Percentiles rank a stretch among this genome's conserved stretches.
phyloP scores from a whole-genome alignment of 2,888 invertebrate genomes.

The Idaea biselata region DNA sequence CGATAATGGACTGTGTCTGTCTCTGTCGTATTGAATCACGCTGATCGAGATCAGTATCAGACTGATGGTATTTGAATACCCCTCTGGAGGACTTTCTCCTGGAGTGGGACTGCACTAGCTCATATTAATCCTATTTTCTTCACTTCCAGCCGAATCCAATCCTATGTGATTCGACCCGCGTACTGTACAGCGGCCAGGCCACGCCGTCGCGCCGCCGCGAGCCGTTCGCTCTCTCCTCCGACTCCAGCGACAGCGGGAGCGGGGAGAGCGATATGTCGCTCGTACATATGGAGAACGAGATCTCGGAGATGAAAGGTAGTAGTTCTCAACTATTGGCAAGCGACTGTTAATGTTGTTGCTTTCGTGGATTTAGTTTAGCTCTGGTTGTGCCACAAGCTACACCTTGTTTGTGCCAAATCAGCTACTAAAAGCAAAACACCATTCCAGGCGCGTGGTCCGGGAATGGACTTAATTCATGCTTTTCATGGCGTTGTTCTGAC shows the following conservation, averaged over 20 bases:
- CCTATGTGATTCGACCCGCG: conserved; percentile 51
- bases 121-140: background rate
- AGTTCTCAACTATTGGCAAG: background rate
- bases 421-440: no score
- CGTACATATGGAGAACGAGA: conserved; percentile 86
- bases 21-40: no score
- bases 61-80: no score
- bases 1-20: no score
- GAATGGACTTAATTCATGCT: no score
- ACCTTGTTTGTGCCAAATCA: no score
- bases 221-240: conserved; percentile 94
- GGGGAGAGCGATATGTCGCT: conserved; percentile 88
- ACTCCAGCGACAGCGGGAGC: conserved; percentile 95
- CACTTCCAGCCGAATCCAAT: conserved; percentile 56
- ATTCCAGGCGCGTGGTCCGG: no score
- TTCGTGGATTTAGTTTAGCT: no score
- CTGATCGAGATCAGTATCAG: no score
- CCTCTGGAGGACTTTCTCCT: no score
- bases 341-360: background rate
- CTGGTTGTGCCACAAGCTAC: no score
- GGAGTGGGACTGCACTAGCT: conserved; percentile 2
- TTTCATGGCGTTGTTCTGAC: no score
- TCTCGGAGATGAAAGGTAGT: conserved; percentile 58
- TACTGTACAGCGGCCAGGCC: conserved; percentile 64
- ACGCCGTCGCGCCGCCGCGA: conserved; percentile 76